Percentiles rank a stretch among this genome's conserved stretches.
Conservation (phyloP, 1,140 invertebrate genomes). For the Anoplophora glabripennis region DNA sequence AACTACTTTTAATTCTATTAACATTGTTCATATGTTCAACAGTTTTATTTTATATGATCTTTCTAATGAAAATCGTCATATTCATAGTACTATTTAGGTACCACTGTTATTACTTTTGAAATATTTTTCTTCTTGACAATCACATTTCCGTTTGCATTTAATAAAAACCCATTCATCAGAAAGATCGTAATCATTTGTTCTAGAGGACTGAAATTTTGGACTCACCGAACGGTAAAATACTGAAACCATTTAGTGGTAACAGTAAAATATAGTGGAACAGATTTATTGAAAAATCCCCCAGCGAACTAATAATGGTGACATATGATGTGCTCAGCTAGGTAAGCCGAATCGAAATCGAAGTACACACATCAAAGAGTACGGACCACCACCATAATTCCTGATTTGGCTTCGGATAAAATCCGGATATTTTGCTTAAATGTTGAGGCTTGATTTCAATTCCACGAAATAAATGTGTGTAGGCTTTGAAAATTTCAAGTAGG, state of each 20-base stretch:
- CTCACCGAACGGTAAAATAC: constrained; percentile 28
- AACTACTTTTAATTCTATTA: too few species aligned
- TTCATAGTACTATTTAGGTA: too few species aligned
- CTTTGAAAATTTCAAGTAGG: too few species aligned
- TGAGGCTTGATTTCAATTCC: too few species aligned
- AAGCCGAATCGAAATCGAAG: too few species aligned
- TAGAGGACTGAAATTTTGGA: constrained; percentile 21
- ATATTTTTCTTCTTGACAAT: too few species aligned
- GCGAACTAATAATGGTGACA: constrained; percentile 35
- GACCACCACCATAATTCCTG: neutral
- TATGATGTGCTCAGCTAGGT: constrained; percentile 21
- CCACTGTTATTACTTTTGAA: too few species aligned
- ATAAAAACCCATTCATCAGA: constrained; percentile 14
- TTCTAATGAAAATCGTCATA: too few species aligned
- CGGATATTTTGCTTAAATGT: too few species aligned
- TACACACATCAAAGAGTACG: neutral
- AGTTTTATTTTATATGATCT: too few species aligned
- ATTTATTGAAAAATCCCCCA: constrained; percentile 34
- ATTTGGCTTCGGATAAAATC: neutral
- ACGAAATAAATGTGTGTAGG: too few species aligned
- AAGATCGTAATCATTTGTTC: constrained; percentile 10
- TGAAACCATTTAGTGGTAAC: constrained; percentile 30
- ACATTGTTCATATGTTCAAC: too few species aligned
- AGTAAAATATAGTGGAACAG: constrained; percentile 33
- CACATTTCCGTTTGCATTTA: neutral